Conservation (phyloP, 2,888 invertebrate genomes). For the Polydrusus tereticollis region DNA sequence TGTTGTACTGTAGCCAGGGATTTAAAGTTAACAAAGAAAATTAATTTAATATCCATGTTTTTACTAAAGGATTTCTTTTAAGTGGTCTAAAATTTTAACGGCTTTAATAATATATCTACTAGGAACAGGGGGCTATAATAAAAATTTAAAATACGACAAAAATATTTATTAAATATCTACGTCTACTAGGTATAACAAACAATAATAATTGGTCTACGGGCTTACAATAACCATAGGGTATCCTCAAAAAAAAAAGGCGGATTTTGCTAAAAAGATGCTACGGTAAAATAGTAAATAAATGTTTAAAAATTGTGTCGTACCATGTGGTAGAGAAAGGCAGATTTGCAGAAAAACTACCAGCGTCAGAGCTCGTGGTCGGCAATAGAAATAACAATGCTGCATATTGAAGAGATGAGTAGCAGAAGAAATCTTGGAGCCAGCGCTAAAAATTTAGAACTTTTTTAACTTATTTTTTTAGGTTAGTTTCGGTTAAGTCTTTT, state of each 20-base stretch:
- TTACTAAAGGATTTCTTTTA: no score
- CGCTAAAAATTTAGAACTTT: conserved; percentile 57
- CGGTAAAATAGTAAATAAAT: conserved; percentile 1
- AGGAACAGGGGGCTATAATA: conserved; percentile 1
- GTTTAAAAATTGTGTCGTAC: conserved; percentile 57
- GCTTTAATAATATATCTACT: no score
- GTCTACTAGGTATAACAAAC: conserved; percentile 21
- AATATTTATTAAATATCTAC: conserved; percentile 23
- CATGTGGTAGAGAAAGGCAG: conserved; percentile 68
- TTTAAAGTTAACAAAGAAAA: background rate
- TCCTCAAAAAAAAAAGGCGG: background rate
- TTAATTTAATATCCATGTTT: background rate
- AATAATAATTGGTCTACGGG: background rate
- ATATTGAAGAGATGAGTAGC: conserved; percentile 63
- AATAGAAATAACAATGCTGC: conserved; percentile 66
- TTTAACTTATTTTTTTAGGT: conserved; percentile 48
- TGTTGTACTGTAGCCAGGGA: background rate
- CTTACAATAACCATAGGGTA: background rate
- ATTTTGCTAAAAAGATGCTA: conserved; percentile 11
- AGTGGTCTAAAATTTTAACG: no score
- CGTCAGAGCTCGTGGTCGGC: conserved; percentile 65
- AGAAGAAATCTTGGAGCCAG: conserved; percentile 62
- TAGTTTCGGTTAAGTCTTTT: conserved; percentile 45
- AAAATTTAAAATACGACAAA: conserved; percentile 15
- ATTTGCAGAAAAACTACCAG: conserved; percentile 67